Conservation (phyloP, 92 coral and sea anemone species). For the Heliopora coerulea region DNA sequence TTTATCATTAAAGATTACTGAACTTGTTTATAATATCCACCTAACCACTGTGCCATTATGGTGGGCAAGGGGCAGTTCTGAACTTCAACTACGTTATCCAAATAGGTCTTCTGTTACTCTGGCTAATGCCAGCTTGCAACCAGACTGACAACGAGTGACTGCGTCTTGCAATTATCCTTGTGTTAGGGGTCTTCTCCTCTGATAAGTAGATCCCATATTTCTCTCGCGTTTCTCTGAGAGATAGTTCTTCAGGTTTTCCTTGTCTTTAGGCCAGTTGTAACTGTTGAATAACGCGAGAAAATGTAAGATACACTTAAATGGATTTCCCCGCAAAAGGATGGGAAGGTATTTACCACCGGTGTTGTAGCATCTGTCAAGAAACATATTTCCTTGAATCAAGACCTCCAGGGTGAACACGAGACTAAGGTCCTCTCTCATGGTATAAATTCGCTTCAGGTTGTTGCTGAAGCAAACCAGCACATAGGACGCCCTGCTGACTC, state of each 20-base stretch:
- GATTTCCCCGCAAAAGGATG: constrained; percentile 2
- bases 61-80: too few species aligned
- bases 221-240: too few species aligned
- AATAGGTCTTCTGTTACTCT: too few species aligned
- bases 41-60: too few species aligned
- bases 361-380: not conserved
- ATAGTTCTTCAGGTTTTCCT: not conserved
- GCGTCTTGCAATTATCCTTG: too few species aligned
- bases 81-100: too few species aligned
- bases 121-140: too few species aligned
- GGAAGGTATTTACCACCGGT: constrained; percentile 17
- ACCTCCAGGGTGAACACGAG: constrained; percentile 7
- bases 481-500: constrained; percentile 6
- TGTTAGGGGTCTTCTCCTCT: too few species aligned
- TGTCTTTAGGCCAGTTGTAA: constrained; percentile 21
- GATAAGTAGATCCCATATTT: too few species aligned
- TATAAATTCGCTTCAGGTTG: constrained; percentile 1
- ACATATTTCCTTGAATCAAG: not conserved
- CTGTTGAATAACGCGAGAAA: not conserved
- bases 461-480: constrained; percentile 33
- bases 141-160: too few species aligned
- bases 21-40: too few species aligned
- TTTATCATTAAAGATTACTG: too few species aligned
- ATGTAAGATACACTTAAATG: not conserved
- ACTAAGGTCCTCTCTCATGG: not conserved